Evolutionary conservation across 2,113 vertebrate species (phyloP), one percentile per base, ranked within the genome.

Genomic region (Takifugu bimaculatus): DNA sequence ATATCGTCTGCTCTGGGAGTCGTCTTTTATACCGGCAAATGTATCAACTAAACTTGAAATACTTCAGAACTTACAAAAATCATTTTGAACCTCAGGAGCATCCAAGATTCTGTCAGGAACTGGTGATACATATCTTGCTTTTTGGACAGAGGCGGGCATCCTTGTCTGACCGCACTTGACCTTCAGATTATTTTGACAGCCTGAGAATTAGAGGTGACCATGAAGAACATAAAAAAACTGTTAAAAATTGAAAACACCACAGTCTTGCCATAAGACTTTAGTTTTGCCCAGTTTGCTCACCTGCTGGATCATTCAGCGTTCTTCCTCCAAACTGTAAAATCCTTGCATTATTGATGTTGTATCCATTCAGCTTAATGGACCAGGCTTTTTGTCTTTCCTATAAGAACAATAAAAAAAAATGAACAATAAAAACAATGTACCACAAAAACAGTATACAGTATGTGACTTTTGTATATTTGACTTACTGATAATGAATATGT

Each of bases 181-280:
- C 85, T 96, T 97, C 50, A 98, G 69, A 68, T 94, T 96, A 78
- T 96, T 99, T 85, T 97, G 96, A 83, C 96, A 98, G 63, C 97
- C 97, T 99, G 79, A 13, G 70, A 53, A 52, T 49, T 4, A 44
- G 1, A 54, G 5, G 29, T 20, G 11, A 11, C 2, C 4, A 4
- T 0, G 2, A 26, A 3, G 7, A 27, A 0, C 10, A 64, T 2
- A 35, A 7, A 20, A 20, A 20, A 20, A 20, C 20, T 20, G 20
- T 20, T 20, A 20, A 20, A 20, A 20, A 20, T 20, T 20, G 20
- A 20, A 20, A 20, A 20, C 20, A 20, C 20, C 20, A 20, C 20
- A 20, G 20, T 20, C 11, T 45, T 45, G 44, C 44, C 44, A 45
- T n/a, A n/a, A n/a, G n/a, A n/a, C n/a, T n/a, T n/a, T n/a, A n/a